A percentile compares a stretch with the other conserved stretches of the same genome.
Conservation (phyloP, 1,140 invertebrate species). For the Drosophila parvula region DNA sequence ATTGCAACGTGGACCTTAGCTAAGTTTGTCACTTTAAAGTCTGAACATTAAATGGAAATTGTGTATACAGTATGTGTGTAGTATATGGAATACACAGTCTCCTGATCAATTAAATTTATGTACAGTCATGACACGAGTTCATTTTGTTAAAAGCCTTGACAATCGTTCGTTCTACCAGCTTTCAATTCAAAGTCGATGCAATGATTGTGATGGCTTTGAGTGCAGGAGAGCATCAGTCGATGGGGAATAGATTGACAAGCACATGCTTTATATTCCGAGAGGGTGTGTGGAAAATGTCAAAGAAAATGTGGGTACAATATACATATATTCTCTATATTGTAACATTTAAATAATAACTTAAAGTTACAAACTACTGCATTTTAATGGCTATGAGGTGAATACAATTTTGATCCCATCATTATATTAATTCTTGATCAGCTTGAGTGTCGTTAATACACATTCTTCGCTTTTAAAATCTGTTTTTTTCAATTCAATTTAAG, state of each 20-base stretch:
- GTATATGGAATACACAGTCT: neutral
- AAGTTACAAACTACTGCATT: too few species aligned
- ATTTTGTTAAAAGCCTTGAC: conserved; percentile 47
- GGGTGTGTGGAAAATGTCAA: neutral
- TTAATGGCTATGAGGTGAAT: neutral
- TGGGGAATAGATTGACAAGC: conserved; percentile 6
- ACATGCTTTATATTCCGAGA: conserved; percentile 4
- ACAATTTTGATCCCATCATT: neutral
- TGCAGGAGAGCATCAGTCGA: conserved; percentile 18
- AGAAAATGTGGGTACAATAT: too few species aligned
- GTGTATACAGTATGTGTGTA: neutral
- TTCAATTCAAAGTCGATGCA: conserved; percentile 15
- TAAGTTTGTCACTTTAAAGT: conserved; percentile 25
- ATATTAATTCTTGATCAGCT: neutral
- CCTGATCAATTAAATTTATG: conserved; percentile 17
- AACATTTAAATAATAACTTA: too few species aligned
- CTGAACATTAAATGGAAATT: conserved; percentile 19
- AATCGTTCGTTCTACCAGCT: conserved; percentile 27
- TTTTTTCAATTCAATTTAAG: too few species aligned
- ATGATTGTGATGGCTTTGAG: conserved; percentile 32
- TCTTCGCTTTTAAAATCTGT: too few species aligned
- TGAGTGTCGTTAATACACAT: neutral
- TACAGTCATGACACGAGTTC: conserved; percentile 17
- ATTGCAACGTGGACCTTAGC: conserved; percentile 59
- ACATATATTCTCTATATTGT: too few species aligned